Conservation (phyloP, 1,140 invertebrate species). For the Hesperophylax magnus region DNA sequence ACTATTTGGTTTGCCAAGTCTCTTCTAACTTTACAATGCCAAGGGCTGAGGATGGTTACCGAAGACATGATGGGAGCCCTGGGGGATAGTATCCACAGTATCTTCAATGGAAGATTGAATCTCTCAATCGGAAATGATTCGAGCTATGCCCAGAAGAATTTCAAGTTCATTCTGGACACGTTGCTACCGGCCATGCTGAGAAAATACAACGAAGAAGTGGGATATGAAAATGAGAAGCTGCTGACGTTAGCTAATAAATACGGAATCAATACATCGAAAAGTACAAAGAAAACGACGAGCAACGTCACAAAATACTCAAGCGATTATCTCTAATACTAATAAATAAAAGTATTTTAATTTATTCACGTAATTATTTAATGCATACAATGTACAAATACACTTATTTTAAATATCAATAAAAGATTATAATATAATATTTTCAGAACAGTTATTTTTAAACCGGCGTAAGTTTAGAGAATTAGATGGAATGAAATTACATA, state of each 20-base stretch:
- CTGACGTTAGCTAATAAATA: conserved; percentile 66
- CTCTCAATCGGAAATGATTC: conserved; percentile 65
- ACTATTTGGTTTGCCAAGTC: conserved; percentile 71
- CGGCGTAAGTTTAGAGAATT: neutral
- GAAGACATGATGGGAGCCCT: conserved; percentile 69
- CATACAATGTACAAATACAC: conserved; percentile 23
- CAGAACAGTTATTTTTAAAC: neutral
- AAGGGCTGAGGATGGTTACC: conserved; percentile 68
- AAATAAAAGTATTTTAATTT: conserved; percentile 18
- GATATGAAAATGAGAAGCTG: conserved; percentile 69
- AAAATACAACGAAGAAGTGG: conserved; percentile 67
- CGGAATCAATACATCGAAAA: conserved; percentile 61
- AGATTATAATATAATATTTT: conserved; percentile 1
- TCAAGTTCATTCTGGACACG: conserved; percentile 68
- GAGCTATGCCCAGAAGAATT: conserved; percentile 68
- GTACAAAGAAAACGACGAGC: conserved; percentile 64
- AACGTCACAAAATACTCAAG: conserved; percentile 71
- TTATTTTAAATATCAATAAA: conserved; percentile 1
- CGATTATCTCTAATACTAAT: conserved; percentile 67
- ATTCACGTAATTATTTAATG: conserved; percentile 23
- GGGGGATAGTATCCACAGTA: conserved; percentile 67
- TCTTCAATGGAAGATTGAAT: conserved; percentile 67
- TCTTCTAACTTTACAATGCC: conserved; percentile 66
- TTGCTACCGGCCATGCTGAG: conserved; percentile 68
- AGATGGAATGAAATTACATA: neutral